Conservation (phyloP, 2,797 vertebrate genomes). For the Pseudomugil tenellus region DNA sequence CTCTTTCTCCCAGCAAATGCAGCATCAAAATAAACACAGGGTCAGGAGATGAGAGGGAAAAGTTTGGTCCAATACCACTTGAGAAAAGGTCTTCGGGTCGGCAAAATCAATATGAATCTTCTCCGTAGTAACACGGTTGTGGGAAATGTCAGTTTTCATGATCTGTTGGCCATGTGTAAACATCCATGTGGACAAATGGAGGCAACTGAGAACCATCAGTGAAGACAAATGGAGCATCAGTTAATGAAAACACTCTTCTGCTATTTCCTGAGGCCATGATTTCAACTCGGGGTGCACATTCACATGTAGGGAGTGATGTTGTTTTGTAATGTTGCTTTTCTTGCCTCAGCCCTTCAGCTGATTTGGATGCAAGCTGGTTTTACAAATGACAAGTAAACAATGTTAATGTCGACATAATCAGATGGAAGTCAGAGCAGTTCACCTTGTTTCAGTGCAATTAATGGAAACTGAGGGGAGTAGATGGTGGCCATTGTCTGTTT, state of each 20-base stretch:
- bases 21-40: slow-evolving; percentile 14
- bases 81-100: slow-evolving; percentile 50
- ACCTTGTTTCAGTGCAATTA: background rate
- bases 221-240: slow-evolving; percentile 7
- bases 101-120: slow-evolving; percentile 37
- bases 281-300: background rate
- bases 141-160: slow-evolving; percentile 15
- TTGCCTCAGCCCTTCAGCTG: background rate
- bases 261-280: background rate
- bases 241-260: background rate
- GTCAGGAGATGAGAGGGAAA: slow-evolving; percentile 35
- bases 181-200: slow-evolving; percentile 1
- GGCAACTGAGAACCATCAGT: slow-evolving; percentile 6
- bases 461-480: background rate
- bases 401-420: background rate
- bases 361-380: background rate
- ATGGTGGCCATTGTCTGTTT: background rate
- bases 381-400: background rate
- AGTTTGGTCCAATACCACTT: slow-evolving; percentile 24
- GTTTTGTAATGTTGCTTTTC: background rate
- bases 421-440: background rate
- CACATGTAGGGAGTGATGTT: background rate
- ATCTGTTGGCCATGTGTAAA: slow-evolving; percentile 13
- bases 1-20: slow-evolving; percentile 23
- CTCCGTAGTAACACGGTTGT: slow-evolving; percentile 8